These are phyloP conservation scores for Nephrotoma flavescens DNA, from an alignment of 2,888 invertebrate genomes.

Conservation along the genomic window DNA sequence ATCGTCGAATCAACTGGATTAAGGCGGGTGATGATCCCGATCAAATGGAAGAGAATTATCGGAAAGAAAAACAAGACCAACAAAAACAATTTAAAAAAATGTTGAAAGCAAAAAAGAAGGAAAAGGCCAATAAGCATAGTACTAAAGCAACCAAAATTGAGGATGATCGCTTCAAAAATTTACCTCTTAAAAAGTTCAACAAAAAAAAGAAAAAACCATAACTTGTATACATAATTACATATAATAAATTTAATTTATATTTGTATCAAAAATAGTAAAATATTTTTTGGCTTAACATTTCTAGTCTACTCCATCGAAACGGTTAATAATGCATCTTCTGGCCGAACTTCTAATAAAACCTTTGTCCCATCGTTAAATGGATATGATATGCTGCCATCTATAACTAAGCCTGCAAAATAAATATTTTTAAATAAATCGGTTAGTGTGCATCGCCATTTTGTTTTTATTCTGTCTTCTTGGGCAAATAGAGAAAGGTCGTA, in stretches of 20 bases:
- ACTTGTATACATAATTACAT: background rate
- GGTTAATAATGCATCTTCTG: conserved; percentile 78
- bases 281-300: background rate
- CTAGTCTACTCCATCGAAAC: conserved; percentile 33
- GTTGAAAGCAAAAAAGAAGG: conserved; percentile 21
- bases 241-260: background rate
- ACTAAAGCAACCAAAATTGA: conserved; percentile 19
- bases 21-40: conserved; percentile 73
- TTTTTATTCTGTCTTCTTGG: background rate
- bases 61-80: background rate
- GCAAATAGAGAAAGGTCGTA: background rate
- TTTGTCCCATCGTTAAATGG: conserved; percentile 89
- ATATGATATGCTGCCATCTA: conserved; percentile 90
- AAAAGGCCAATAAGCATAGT: background rate
- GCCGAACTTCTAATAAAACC: conserved; percentile 66
- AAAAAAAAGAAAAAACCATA: background rate
- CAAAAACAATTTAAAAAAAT: background rate
- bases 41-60: conserved; percentile 48
- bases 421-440: background rate
- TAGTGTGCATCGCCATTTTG: background rate
- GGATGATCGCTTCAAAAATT: conserved; percentile 27
- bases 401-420: conserved; percentile 52
- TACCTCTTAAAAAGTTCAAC: conserved; percentile 15
- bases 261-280: background rate
- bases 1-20: conserved; percentile 76